Conservation (phyloP, 1,140 invertebrate genomes). For the Listronotus bonariensis region DNA sequence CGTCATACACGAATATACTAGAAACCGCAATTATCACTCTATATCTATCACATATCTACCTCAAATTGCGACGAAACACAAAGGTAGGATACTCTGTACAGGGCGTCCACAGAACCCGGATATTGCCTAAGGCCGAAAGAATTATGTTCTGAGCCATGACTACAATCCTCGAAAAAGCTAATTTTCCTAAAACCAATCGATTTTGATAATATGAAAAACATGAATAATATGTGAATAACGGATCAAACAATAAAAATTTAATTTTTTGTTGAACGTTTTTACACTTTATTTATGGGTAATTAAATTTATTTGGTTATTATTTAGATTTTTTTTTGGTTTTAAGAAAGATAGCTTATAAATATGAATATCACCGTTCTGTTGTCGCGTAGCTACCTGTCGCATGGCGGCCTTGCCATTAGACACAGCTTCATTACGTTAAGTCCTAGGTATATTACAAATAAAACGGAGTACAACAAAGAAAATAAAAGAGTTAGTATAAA, state of each 20-base stretch:
- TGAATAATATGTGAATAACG: too few relatives aligned
- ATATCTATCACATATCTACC: slow-evolving; percentile 40
- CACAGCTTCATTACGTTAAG: slow-evolving; percentile 27
- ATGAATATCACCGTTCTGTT: slow-evolving; percentile 13
- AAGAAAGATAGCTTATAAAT: background rate
- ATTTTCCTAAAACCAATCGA: too few relatives aligned
- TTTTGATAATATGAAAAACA: too few relatives aligned
- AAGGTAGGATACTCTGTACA: slow-evolving; percentile 19
- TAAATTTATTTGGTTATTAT: too few relatives aligned
- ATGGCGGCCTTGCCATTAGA: slow-evolving; percentile 27
- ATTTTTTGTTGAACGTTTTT: too few relatives aligned
- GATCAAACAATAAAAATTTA: too few relatives aligned
- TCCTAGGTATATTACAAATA: slow-evolving; percentile 35
- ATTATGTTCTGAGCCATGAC: background rate
- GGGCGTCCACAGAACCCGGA: slow-evolving; percentile 13
- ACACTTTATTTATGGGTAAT: too few relatives aligned
- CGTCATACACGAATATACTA: slow-evolving; percentile 36
- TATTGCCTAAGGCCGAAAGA: slow-evolving; percentile 1
- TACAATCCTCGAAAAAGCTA: too few relatives aligned
- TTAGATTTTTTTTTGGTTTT: background rate
- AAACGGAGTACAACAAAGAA: slow-evolving; percentile 35
- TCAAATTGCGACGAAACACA: slow-evolving; percentile 23
- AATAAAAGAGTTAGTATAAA: slow-evolving; percentile 38
- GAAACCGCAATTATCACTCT: slow-evolving; percentile 36
- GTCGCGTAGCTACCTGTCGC: slow-evolving; percentile 14